Conservation (phyloP, 2,797 vertebrate genomes). For the Taeniopygia guttata region DNA sequence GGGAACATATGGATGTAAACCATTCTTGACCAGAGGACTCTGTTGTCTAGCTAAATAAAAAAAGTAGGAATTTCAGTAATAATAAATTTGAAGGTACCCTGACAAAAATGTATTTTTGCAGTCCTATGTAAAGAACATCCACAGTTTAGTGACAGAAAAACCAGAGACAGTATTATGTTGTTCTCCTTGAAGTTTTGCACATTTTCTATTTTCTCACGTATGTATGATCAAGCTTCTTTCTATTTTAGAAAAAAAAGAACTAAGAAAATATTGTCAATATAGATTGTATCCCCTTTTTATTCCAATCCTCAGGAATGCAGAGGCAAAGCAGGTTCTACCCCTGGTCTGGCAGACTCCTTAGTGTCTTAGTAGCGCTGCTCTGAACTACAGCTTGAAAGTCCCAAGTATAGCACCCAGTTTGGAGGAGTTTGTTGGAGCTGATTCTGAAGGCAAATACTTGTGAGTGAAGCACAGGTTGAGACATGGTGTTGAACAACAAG, state of each 20-base stretch:
- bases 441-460: not conserved
- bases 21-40: not conserved
- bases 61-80: not conserved
- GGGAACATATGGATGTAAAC: not conserved
- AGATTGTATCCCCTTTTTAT: not conserved
- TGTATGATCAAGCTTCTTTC: not conserved
- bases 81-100: not conserved
- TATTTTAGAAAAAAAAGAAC: not conserved
- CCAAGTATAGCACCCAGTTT: not conserved
- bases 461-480: not conserved
- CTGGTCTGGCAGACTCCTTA: not conserved
- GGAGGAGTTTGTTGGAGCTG: not conserved
- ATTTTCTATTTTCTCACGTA: not conserved
- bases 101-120: not conserved
- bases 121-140: not conserved
- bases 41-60: not conserved
- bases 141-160: not conserved
- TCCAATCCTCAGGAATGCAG: not conserved
- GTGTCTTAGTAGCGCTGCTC: not conserved
- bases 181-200: not conserved
- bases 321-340: not conserved
- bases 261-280: not conserved
- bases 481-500: not conserved
- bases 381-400: not conserved
- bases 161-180: not conserved